A percentile compares a stretch with the other conserved stretches of the same genome.
These are phyloP conservation scores for Erythrocercus mccallii DNA, from an alignment of 2,113 vertebrate genomes.

Conservation along the genomic window DNA sequence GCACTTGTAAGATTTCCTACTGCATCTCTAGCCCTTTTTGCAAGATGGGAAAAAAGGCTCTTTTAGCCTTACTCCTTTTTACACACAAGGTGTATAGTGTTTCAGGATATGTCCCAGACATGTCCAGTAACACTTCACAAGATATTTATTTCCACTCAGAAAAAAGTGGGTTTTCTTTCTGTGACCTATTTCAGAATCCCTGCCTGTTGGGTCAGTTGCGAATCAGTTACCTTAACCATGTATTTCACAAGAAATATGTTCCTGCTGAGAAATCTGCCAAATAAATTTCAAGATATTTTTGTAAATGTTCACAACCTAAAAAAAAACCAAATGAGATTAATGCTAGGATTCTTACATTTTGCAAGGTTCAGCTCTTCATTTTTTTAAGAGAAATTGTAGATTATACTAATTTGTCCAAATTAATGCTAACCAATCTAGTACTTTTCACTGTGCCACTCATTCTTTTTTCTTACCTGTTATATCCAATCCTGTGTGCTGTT, in stretches of 20 bases:
- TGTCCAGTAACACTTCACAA: background rate
- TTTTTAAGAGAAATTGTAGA: background rate
- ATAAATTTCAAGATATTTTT: background rate
- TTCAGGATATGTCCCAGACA: background rate
- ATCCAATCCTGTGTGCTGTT: background rate
- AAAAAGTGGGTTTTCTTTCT: background rate
- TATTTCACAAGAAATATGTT: background rate
- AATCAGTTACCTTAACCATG: background rate
- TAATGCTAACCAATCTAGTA: background rate
- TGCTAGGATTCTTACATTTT: background rate
- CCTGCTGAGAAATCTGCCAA: background rate
- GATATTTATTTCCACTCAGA: background rate
- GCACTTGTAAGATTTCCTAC: background rate
- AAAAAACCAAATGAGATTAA: background rate
- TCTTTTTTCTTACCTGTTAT: background rate
- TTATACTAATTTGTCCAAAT: background rate
- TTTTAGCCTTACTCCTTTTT: background rate
- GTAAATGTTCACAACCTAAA: background rate
- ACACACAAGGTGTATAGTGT: fast-evolving
- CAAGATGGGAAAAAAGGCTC: background rate
- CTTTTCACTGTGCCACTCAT: background rate
- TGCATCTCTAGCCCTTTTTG: background rate
- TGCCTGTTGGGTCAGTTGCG: background rate
- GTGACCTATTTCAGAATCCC: background rate
- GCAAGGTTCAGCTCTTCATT: background rate